phyloP scores from a whole-genome alignment of 2,888 invertebrate species.

The Ctenicera cuprea region DNA sequence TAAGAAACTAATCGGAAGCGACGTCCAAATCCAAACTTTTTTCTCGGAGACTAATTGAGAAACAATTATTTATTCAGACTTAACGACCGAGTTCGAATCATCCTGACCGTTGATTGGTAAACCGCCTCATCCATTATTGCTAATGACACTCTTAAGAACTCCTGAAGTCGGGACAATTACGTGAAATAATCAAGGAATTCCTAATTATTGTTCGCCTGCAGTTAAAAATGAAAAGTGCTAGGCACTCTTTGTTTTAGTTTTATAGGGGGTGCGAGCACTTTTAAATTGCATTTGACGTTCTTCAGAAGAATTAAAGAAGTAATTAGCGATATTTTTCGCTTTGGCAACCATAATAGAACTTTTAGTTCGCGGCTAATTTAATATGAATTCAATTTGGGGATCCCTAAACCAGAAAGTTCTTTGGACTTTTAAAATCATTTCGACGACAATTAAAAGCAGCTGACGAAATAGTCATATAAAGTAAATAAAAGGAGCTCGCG shows the following conservation, averaged over 20 bases:
- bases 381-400: slow-evolving; percentile 53
- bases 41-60: slow-evolving; percentile 68
- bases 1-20: slow-evolving; percentile 38
- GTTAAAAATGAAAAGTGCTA: slow-evolving; percentile 70
- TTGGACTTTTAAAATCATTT: not conserved
- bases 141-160: slow-evolving; percentile 71
- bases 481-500: slow-evolving; percentile 15
- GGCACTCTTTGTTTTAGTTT: slow-evolving; percentile 62
- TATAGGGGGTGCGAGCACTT: slow-evolving; percentile 59
- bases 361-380: slow-evolving; percentile 69
- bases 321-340: slow-evolving; percentile 68
- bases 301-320: slow-evolving; percentile 68
- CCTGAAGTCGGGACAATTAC: slow-evolving; percentile 68
- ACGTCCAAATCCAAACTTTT: slow-evolving; percentile 59
- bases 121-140: slow-evolving; percentile 70
- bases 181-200: slow-evolving; percentile 70
- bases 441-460: not conserved
- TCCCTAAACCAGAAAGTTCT: not conserved
- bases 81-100: slow-evolving; percentile 66
- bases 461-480: not conserved
- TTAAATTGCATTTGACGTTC: slow-evolving; percentile 66
- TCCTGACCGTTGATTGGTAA: slow-evolving; percentile 67
- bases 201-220: slow-evolving; percentile 69
- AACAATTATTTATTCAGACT: slow-evolving; percentile 71
- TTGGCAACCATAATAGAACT: slow-evolving; percentile 66